Percentiles rank a stretch among this genome's conserved stretches.
Evolutionary conservation across 2,888 invertebrate species (phyloP).

Genomic region (Drosophila subsilvestris): DNA sequence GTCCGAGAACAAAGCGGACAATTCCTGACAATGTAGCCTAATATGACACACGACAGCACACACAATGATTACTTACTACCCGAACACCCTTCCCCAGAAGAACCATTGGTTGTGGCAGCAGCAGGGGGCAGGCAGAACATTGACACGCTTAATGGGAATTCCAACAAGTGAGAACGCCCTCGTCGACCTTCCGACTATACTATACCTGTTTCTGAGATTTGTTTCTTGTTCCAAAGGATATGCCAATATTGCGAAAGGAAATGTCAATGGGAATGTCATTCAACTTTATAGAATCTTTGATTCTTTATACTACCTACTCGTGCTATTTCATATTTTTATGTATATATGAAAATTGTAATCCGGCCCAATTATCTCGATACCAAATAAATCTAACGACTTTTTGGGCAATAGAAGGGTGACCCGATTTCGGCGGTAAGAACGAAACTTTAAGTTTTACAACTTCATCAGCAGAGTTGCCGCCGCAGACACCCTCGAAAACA

Average conservation of each 20-base stretch:
- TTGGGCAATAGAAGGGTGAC: no score
- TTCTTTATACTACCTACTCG: no score
- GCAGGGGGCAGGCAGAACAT: constrained; percentile 29
- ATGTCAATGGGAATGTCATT: no score
- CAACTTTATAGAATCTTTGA: no score
- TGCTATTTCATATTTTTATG: no score
- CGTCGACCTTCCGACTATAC: neutral
- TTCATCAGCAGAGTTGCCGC: constrained; percentile 57
- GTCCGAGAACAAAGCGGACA: neutral
- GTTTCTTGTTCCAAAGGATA: no score
- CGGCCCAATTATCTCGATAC: no score
- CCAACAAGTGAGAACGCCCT: neutral
- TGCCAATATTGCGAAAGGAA: no score
- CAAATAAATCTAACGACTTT: no score
- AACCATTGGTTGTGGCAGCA: neutral
- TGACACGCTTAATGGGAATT: constrained; percentile 58
- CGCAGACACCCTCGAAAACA: constrained; percentile 24
- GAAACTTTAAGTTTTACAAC: constrained; percentile 65
- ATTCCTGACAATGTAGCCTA: neutral
- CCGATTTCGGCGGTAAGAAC: constrained; percentile 42
- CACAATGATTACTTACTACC: constrained; percentile 6
- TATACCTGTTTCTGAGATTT: neutral
- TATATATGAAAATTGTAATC: no score
- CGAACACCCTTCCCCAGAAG: neutral
- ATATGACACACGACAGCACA: constrained; percentile 13